These are phyloP conservation scores for Napeogenes sylphis DNA, from an alignment of 2,888 invertebrate genomes.

Conservation along the genomic window DNA sequence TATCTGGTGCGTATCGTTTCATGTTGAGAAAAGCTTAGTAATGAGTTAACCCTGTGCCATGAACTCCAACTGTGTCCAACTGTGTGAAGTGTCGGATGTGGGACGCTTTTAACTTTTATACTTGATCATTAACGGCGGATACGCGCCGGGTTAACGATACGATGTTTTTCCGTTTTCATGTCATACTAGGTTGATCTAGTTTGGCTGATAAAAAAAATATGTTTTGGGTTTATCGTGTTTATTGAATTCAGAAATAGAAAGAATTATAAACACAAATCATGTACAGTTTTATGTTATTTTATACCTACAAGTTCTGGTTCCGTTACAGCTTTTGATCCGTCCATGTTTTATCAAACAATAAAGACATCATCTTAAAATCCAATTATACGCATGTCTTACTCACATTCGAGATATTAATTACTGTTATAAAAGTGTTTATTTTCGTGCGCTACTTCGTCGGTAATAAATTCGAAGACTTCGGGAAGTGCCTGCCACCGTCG, in stretches of 20 bases:
- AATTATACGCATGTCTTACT: not conserved
- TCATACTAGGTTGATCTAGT: not conserved
- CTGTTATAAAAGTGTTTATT: conserved; percentile 12
- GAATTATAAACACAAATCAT: too few species aligned
- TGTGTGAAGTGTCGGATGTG: conserved; percentile 46
- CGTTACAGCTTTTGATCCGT: not conserved
- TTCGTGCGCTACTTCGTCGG: conserved; percentile 12
- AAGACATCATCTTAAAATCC: not conserved
- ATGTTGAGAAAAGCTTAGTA: not conserved
- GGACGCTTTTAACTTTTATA: conserved; percentile 34
- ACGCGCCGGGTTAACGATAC: not conserved
- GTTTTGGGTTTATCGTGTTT: too few species aligned
- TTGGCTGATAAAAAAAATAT: too few species aligned
- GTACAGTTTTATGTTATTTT: too few species aligned
- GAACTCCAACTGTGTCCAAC: conserved; percentile 63
- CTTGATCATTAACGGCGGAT: conserved; percentile 5
- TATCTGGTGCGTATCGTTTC: not conserved
- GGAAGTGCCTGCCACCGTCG: conserved; percentile 20
- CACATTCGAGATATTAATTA: conserved; percentile 9
- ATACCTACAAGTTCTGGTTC: too few species aligned
- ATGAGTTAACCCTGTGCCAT: conserved; percentile 58
- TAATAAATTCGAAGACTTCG: conserved; percentile 12
- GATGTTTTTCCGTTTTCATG: not conserved
- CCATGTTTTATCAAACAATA: not conserved
- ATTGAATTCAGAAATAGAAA: too few species aligned